These are phyloP conservation scores for Calcarius lapponicus DNA, from an alignment of 2,797 vertebrate species.

Conservation along the genomic window DNA sequence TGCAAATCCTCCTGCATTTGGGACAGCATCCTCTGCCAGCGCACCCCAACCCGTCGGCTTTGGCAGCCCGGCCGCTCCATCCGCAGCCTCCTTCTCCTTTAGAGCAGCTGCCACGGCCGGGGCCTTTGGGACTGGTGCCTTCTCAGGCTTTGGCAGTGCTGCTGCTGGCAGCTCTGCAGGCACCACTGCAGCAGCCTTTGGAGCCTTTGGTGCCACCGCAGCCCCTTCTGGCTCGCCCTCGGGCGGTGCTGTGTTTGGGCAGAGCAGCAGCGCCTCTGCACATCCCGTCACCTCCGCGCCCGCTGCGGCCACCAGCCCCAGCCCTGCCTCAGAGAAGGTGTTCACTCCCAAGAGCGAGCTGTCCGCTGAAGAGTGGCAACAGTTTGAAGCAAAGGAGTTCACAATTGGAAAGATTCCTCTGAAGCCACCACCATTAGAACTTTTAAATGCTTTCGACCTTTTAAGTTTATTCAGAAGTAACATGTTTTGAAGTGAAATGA, in stretches of 20 bases:
- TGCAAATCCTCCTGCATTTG: constrained; percentile 34
- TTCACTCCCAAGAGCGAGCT: constrained; percentile 84
- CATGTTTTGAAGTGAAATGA: background rate
- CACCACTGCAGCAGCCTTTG: background rate
- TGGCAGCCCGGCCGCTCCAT: constrained; percentile 46
- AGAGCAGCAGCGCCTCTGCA: constrained; percentile 30
- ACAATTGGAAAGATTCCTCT: constrained; percentile 89
- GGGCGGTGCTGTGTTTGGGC: constrained; percentile 42
- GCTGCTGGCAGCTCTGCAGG: constrained; percentile 1
- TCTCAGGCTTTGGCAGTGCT: constrained; percentile 63
- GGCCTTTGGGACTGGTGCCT: constrained; percentile 50
- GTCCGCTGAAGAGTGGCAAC: constrained; percentile 82
- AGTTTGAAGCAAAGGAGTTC: constrained; percentile 87
- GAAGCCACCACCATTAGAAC: constrained; percentile 84
- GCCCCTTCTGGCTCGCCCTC: constrained; percentile 5
- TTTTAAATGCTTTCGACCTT: constrained; percentile 72
- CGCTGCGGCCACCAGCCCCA: background rate
- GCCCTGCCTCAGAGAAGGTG: constrained; percentile 60
- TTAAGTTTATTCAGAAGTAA: background rate
- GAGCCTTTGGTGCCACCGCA: background rate
- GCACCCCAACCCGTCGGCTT: constrained; percentile 37
- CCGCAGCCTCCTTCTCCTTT: constrained; percentile 84
- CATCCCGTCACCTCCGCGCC: background rate
- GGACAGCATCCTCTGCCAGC: constrained; percentile 1
- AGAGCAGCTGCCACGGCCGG: constrained; percentile 33